Evolutionary conservation across 2,888 invertebrate species (phyloP), one percentile per base, ranked within the genome.

Genomic region (Noctua comes): DNA sequence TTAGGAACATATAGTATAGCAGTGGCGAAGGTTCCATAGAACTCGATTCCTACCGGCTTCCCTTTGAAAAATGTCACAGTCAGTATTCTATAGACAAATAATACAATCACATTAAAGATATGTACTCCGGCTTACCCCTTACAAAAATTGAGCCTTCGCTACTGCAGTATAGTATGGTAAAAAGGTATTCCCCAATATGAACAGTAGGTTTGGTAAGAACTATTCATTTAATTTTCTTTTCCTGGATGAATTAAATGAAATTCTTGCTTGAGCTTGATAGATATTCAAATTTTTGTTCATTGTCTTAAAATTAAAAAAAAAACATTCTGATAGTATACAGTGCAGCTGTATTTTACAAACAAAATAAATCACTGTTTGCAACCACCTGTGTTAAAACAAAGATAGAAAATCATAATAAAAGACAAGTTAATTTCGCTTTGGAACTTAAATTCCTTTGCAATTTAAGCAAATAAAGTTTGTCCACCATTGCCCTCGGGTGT

Each of bases 401-500:
- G 27, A 68, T 72, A 84, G n/a, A 79, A 72, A 69, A 68, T 83
- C 64, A 62, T 24, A 71, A 72, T 31, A 54, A 66, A 51, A 27
- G n/a, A 62, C 43, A 54, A 10, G 43, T 36, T 7, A 40, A 40
- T 40, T 68, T 40, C 31, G 13, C 48, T 71, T 77, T 78, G 36
- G 16, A 48, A 59, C 54, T 68, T 21, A 78, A 80, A 86, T 76
- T 76, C 77, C 75, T 76, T 76, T n/a, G 77, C 76, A 79, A 77
- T 79, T 27, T 78, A 43, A 77, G 68, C 59, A 77, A 87, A 86
- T 78, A 84, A 84, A 73, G 62, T 84, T 78, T 31, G 81, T 78
- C 18, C 68, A 68, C 78, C 46, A 51, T 62, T 70, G 83, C 66
- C 76, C 31, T 73, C 82, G 87, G 82, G 82, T 57, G 85, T 79